Conservation (phyloP, 2,888 invertebrate genomes). For the Pinctada fucata region DNA sequence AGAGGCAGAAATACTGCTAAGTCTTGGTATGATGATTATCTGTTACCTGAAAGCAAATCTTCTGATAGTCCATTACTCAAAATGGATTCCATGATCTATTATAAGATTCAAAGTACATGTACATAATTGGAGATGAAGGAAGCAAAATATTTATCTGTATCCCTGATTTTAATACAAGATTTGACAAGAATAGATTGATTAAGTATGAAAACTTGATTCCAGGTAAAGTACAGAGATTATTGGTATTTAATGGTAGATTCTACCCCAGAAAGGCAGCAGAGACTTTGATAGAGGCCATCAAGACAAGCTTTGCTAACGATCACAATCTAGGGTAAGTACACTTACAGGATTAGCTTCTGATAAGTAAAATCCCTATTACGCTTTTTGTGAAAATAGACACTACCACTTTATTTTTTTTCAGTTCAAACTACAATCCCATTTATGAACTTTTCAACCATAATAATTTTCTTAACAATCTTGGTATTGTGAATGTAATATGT, state of each 20-base stretch:
- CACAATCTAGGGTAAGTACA: slow-evolving; percentile 73
- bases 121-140: too few relatives aligned
- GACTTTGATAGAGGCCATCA: slow-evolving; percentile 72
- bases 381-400: too few relatives aligned
- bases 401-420: background rate
- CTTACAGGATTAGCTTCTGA: background rate
- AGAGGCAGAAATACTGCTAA: slow-evolving; percentile 74
- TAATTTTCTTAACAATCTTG: too few relatives aligned
- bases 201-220: slow-evolving; percentile 22
- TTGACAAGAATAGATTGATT: too few relatives aligned
- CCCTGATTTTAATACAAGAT: too few relatives aligned
- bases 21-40: slow-evolving; percentile 63
- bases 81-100: too few relatives aligned
- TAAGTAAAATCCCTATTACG: too few relatives aligned
- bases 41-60: background rate
- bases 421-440: background rate
- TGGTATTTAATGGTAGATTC: slow-evolving; percentile 66
- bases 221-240: slow-evolving; percentile 75
- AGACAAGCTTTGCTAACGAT: slow-evolving; percentile 65
- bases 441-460: background rate
- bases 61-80: too few relatives aligned
- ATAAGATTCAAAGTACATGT: too few relatives aligned
- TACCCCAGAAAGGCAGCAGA: slow-evolving; percentile 64
- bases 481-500: too few relatives aligned
- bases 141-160: too few relatives aligned